Conservation (phyloP, 2,113 vertebrate species). For the Amazona guildingii region DNA sequence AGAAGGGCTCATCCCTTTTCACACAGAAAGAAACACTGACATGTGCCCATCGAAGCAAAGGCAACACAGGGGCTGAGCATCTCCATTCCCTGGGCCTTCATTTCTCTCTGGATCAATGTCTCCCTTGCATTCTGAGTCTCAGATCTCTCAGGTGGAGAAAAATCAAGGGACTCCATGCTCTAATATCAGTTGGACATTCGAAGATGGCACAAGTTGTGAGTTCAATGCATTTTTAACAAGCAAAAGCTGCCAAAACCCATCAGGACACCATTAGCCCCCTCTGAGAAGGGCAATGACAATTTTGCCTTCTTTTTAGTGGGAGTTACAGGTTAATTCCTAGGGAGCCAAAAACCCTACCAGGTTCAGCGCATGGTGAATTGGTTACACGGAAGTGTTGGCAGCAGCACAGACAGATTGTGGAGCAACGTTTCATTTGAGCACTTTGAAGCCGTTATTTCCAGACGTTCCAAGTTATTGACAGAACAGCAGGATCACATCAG, state of each 20-base stretch:
- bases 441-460: not conserved
- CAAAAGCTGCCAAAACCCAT: not conserved
- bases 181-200: not conserved
- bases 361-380: not conserved
- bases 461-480: slow-evolving; percentile 23
- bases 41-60: accelerated
- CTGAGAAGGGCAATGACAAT: not conserved
- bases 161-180: not conserved
- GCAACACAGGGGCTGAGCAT: not conserved
- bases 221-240: not conserved
- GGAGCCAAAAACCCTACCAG: not conserved
- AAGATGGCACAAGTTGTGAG: not conserved
- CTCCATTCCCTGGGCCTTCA: not conserved
- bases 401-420: not conserved
- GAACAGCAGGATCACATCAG: not conserved
- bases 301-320: not conserved
- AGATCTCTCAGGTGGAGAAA: accelerated
- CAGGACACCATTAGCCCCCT: not conserved
- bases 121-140: not conserved
- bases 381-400: not conserved
- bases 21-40: not conserved
- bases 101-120: accelerated
- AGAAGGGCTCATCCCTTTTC: not conserved
- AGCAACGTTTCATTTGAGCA: not conserved
- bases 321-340: not conserved